phyloP scores from a whole-genome alignment of 2,797 vertebrate genomes.

The Anguilla obscura region DNA sequence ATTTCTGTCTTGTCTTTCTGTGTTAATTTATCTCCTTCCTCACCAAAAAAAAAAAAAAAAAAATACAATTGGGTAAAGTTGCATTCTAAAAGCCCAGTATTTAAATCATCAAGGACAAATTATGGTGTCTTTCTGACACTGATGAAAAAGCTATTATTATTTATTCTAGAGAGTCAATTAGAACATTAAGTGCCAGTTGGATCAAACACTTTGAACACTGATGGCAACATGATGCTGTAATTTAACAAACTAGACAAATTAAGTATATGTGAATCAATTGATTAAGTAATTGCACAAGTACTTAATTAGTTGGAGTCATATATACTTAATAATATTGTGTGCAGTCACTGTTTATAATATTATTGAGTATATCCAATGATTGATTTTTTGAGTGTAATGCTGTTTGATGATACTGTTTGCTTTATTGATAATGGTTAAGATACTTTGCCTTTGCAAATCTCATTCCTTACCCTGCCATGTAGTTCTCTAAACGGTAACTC shows the following conservation, averaged over 20 bases:
- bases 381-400: too few relatives aligned
- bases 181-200: constrained; percentile 1
- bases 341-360: too few relatives aligned
- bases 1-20: neutral
- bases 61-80: constrained; percentile 19
- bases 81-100: constrained; percentile 8
- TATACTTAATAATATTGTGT: too few relatives aligned
- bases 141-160: neutral
- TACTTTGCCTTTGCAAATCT: too few relatives aligned
- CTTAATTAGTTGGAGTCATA: too few relatives aligned
- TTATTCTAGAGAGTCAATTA: neutral
- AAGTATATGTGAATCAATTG: too few relatives aligned
- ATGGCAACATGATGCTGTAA: neutral
- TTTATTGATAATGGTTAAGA: too few relatives aligned
- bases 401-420: too few relatives aligned
- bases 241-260: neutral
- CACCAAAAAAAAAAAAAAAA: constrained; percentile 1
- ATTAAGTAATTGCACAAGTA: too few relatives aligned
- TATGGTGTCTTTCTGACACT: neutral
- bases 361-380: too few relatives aligned
- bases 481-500: too few relatives aligned
- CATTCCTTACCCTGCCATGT: too few relatives aligned
- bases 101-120: neutral
- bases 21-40: constrained; percentile 5
- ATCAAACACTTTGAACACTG: neutral